Percentiles rank a stretch among this genome's conserved stretches.
These are phyloP conservation scores for Adelges cooleyi DNA, from an alignment of 1,140 invertebrate genomes.

Conservation along the genomic window DNA sequence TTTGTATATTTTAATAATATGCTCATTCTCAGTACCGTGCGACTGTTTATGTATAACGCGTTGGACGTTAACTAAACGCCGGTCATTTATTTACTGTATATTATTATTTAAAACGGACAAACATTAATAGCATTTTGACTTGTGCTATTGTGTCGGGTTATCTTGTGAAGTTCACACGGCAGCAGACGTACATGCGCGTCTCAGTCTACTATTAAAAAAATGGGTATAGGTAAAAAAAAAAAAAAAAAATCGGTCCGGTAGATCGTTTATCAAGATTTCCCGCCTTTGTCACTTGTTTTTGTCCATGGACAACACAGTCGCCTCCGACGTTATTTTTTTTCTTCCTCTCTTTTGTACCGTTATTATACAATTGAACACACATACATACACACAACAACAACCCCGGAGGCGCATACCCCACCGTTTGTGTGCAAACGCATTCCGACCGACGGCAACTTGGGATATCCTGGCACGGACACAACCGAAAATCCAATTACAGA, in stretches of 20 bases:
- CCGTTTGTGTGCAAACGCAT: background rate
- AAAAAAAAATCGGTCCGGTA: background rate
- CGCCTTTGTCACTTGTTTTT: conserved; percentile 22
- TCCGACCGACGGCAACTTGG: background rate
- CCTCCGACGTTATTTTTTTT: background rate
- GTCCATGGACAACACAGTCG: background rate
- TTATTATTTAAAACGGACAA: too few relatives aligned
- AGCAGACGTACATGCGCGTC: background rate
- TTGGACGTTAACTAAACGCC: too few relatives aligned
- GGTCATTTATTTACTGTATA: too few relatives aligned
- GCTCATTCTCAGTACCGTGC: too few relatives aligned
- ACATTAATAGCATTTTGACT: too few relatives aligned
- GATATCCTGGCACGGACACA: background rate
- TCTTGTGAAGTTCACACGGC: conserved; percentile 5
- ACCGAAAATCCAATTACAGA: background rate
- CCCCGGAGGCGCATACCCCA: background rate
- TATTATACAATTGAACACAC: conserved; percentile 2
- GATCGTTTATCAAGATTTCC: conserved; percentile 25
- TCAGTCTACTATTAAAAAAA: too few relatives aligned
- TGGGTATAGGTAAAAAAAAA: background rate
- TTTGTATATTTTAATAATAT: too few relatives aligned
- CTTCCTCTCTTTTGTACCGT: conserved; percentile 4
- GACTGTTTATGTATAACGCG: too few relatives aligned
- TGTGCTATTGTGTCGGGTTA: background rate
- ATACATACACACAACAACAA: background rate